Evolutionary conservation across 2,888 invertebrate species (phyloP).

Genomic region (Thymelicus sylvestris): DNA sequence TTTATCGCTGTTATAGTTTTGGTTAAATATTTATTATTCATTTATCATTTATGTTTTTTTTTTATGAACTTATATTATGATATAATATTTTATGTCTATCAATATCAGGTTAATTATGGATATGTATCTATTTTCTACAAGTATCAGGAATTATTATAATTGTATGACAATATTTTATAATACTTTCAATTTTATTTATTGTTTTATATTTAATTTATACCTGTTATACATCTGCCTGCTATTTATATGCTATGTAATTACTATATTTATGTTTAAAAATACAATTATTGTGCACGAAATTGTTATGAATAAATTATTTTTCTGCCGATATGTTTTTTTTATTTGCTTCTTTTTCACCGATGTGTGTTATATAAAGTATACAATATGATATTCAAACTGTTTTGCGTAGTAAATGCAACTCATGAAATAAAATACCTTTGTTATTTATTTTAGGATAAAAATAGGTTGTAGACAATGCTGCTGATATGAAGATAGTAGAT

Average conservation of each 20-base stretch:
- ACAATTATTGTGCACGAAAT: not conserved
- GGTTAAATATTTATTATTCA: not conserved
- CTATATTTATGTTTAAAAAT: no score
- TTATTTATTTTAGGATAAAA: no score
- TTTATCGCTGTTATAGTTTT: no score
- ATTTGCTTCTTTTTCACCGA: not conserved
- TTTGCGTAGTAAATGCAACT: no score
- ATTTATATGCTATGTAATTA: not conserved
- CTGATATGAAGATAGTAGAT: no score
- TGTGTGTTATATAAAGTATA: no score
- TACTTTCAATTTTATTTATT: not conserved
- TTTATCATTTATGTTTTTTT: not conserved
- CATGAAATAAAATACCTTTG: no score
- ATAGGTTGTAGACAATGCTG: no score
- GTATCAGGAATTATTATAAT: not conserved
- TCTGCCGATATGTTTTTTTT: not conserved
- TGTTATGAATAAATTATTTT: not conserved
- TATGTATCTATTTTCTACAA: no score
- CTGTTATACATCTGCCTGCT: not conserved
- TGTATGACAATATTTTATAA: no score
- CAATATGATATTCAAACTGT: no score
- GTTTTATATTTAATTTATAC: not conserved
- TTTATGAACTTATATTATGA: not conserved
- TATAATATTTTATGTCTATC: not conserved
- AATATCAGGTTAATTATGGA: no score